Base-by-base conservation (phyloP, 2,113 vertebrate genomes). In the Takifugu bimaculatus region DNA sequence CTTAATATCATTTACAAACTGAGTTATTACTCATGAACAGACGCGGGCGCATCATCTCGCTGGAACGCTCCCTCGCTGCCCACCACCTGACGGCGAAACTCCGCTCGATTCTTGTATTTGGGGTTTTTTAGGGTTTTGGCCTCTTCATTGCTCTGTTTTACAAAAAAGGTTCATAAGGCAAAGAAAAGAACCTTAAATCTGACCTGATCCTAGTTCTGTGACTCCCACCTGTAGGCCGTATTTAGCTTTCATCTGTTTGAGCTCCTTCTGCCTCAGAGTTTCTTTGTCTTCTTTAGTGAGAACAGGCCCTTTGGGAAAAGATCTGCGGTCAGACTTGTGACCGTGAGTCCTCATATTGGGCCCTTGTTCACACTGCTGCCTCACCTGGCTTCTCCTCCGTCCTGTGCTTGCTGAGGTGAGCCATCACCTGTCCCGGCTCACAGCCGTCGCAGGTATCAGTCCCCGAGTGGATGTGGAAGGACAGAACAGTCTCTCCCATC, bases 381-480 rank as follows among this genome's bases (percentile, higher is more conserved):
- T 80, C 89, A 96, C 94, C 93, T 12, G 82, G 72, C 48, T 55
- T 67, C 25, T 94, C 93, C 11, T 93, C 93, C 71, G 89, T 94
- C 75, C 63, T 93, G 88, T 96, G 87, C 39, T 95, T 93, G 62
- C 92, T 93, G 75, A 99, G 92, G 84, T 99, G 97, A 50, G 97
- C 97, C 89, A 94, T 92, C 72, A 99, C 94, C 86, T 99, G 97
- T 35, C 97, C 97, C 0, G 97, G 96, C 78, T 99, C 96, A 78
- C 97, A 99, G 59, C 96, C 97, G 52, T 98, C 95, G 50, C 97
- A 99, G 26, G 96, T 99, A 56, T 97, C 95, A 0, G 92, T 95
- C 28, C 96, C 96, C 0, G 93, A 89, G 86, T 99, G 97, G 78
- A 99, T 97, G 48, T 99, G 97, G 78, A 99, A 99, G 45, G 96